Evolutionary conservation across 2,113 vertebrate species (phyloP).

Genomic region (Calonectris borealis): DNA sequence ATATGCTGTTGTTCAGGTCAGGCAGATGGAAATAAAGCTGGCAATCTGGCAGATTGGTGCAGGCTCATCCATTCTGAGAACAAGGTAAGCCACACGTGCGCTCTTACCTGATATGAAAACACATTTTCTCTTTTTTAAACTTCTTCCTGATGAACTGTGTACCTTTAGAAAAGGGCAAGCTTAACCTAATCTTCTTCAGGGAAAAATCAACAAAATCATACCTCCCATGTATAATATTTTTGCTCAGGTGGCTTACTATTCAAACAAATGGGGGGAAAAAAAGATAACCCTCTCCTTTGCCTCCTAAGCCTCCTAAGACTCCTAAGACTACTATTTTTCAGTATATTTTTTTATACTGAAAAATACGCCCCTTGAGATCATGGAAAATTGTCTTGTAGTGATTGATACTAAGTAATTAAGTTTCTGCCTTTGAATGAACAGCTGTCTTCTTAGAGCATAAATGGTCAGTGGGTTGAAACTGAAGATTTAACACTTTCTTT

Average conservation of each 20-base stretch:
- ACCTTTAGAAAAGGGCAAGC: neutral
- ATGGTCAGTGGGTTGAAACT: neutral
- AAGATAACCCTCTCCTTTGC: neutral
- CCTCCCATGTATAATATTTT: neutral
- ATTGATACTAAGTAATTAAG: neutral
- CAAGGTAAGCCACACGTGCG: neutral
- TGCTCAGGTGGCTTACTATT: neutral
- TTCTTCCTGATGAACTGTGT: neutral
- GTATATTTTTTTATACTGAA: no score
- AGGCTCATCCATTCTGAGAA: neutral
- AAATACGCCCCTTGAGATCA: neutral
- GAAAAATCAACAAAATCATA: neutral
- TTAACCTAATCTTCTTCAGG: neutral
- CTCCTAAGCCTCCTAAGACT: no score
- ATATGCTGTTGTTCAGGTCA: neutral
- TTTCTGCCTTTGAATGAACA: neutral
- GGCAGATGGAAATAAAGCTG: slow-evolving; percentile 4
- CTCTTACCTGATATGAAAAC: neutral
- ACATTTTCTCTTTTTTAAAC: neutral
- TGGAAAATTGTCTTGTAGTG: neutral
- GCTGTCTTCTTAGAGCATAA: neutral
- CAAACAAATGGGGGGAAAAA: neutral
- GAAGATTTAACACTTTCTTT: neutral
- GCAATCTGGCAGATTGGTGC: neutral
- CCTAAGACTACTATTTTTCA: no score